Conservation (phyloP, 2,797 vertebrate species). For the Enteromius unitaeniatus region DNA sequence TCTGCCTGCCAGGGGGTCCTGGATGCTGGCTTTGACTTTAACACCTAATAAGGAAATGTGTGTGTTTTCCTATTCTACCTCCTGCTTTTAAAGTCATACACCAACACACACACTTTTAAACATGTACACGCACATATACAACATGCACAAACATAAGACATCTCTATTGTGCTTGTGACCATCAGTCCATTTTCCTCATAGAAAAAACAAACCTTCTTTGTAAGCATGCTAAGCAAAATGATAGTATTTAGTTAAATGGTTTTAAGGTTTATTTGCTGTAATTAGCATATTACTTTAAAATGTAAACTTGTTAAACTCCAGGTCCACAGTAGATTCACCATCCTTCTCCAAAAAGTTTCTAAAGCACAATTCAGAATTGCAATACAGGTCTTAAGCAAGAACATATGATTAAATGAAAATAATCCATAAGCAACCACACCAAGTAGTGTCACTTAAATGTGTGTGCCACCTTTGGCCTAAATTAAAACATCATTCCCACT, state of each 20-base stretch:
- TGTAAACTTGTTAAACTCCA: not conserved
- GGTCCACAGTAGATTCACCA: not conserved
- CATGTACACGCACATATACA: conserved; percentile 5
- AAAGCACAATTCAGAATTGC: not conserved
- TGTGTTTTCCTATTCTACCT: conserved; percentile 89
- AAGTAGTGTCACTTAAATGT: conserved; percentile 61
- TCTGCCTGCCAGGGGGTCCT: conserved; percentile 95
- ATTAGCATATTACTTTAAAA: not conserved
- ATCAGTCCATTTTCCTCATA: not conserved
- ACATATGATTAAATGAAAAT: not conserved
- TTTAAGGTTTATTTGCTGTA: not conserved
- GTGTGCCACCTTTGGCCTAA: conserved; percentile 70
- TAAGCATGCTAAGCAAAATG: not conserved
- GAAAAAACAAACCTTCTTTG: not conserved
- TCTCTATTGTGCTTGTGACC: not conserved
- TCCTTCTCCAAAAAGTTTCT: no score
- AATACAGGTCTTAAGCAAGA: not conserved
- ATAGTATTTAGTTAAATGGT: not conserved
- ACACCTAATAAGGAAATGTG: conserved; percentile 99
- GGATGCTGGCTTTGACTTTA: conserved; percentile 96
- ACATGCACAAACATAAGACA: conserved; percentile 3
- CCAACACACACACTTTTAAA: not conserved
- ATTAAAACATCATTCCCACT: conserved; percentile 73
- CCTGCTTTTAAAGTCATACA: not conserved
- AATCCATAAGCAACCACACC: not conserved